Conservation (phyloP, 2,888 invertebrate species). For the Camponotus fellah region DNA sequence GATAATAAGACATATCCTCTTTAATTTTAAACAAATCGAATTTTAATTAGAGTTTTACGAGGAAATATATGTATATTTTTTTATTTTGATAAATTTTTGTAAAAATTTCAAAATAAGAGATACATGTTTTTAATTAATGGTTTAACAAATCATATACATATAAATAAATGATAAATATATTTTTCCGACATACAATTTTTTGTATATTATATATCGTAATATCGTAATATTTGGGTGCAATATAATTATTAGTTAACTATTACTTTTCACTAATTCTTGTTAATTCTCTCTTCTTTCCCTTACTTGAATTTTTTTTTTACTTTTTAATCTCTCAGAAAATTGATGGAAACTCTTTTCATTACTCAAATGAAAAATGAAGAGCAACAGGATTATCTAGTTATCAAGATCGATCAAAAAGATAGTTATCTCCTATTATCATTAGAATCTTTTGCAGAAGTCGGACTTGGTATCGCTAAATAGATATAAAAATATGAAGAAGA, state of each 20-base stretch:
- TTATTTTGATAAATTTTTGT: not conserved
- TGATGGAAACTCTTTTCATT: not conserved
- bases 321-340: constrained; percentile 6
- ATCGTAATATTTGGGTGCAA: not conserved
- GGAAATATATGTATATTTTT: not conserved
- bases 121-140: not conserved
- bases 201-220: not conserved
- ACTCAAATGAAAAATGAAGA: not conserved
- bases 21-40: not conserved
- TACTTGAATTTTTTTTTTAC: not conserved
- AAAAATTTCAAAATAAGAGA: not conserved
- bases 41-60: not conserved
- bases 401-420: not conserved
- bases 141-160: not conserved
- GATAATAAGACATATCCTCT: not conserved
- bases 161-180: not conserved
- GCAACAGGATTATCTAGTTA: not conserved
- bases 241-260: not conserved
- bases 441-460: not conserved
- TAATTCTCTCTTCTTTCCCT: not conserved
- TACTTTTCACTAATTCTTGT: not conserved
- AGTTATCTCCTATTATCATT: not conserved
- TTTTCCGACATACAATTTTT: not conserved
- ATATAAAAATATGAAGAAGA: not conserved
- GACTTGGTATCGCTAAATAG: not conserved